Base-by-base conservation (phyloP, 2,888 invertebrate species). In the Epinotia nisella region DNA sequence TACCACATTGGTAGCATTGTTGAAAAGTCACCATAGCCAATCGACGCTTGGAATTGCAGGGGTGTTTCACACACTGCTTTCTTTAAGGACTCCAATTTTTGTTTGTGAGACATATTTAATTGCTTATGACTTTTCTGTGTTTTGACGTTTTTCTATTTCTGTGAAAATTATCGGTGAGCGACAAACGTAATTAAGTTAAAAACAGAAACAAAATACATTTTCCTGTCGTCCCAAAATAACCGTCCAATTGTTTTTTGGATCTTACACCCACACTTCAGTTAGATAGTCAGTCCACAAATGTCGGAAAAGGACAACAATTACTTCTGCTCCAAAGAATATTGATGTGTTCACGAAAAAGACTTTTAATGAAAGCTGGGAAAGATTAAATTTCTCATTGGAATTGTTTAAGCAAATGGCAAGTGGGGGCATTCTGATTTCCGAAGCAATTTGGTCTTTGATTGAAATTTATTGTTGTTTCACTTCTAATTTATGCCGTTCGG, bases 381-480 rank as follows among this genome's bases (percentile, higher is more conserved):
- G 67, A 72, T 68, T 51, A 62, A 67, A 72, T 62, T 62, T 62
- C 72, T 72, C 61, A 72, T 62, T 68, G 67, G 72, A 62, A 68
- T 68, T 67, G 72, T 67, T 67, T 72, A 68, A 72, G 72, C 17
- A 61, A 72, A 72, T 68, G 67, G 72, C 41, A n/a, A 72, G 55
- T 68, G 61, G 61, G 61, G 71, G 35, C 35, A 55, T 60, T 66
- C 67, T 56, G 56, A 72, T 68, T 58, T 62, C 72, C 56, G 35
- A 68, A 72, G 72, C 72, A 72, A 72, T 72, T 72, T 62, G 56
- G 61, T 41, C 67, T 21, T 67, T 72, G 72, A 72, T 72, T 67
- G 51, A 68, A 72, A 72, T 72, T 67, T 68, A 72, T 68, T 67
- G 72, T 67, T 59, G 55, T 53, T 51, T 41, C 66, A 21, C 19